Base-by-base conservation (phyloP, 1,140 invertebrate genomes). In the Dinothrombium tinctorium region DNA sequence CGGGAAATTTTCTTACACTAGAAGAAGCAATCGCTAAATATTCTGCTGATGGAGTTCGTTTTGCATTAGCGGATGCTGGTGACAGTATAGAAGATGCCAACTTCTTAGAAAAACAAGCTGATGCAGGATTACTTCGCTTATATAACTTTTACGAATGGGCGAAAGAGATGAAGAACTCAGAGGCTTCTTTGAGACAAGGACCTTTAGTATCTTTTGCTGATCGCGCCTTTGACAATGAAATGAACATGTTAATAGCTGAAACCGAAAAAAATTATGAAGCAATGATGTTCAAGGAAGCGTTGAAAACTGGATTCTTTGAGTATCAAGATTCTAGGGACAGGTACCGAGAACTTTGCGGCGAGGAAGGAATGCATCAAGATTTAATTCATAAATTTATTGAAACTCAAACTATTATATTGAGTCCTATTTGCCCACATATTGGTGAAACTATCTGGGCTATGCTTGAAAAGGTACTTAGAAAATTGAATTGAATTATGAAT, bases 81-180 rank as follows among this genome's bases (percentile, higher is more conserved):
- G 94, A 99, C 63, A 81, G 83, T 1, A 68, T 99, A 14, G 92
- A 99, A 62, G 94, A 99, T 67, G 92, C 94, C 0, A 99, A 99
- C 62, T 98, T 99, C 64, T 80, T 87, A 4, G 84, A 86, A 56
- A 73, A 65, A 42, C 81, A 75, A 46, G 92, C 92, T 0, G 87
- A 98, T 61, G 81, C 86, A 7, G 83, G 82, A 17, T 79, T 98
- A 50, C 65, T 98, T n/a, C 67, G 89, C 24, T 62, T 99, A 1
- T 95, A 79, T 57, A 83, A 79, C 0, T 86, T 92, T 45, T 74
- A 92, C 44, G 86, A 94, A 59, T 96, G 89, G 86, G 77, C 87
- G 0, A 89, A 87, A 58, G 86, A 95, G 60, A 73, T 81, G 50
- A 28, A 28, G n/a, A n/a, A 28, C n/a, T 8, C 26, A 7, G 26